Evolutionary conservation across 2,888 invertebrate species (phyloP).

Genomic region (Monopis laevigella): DNA sequence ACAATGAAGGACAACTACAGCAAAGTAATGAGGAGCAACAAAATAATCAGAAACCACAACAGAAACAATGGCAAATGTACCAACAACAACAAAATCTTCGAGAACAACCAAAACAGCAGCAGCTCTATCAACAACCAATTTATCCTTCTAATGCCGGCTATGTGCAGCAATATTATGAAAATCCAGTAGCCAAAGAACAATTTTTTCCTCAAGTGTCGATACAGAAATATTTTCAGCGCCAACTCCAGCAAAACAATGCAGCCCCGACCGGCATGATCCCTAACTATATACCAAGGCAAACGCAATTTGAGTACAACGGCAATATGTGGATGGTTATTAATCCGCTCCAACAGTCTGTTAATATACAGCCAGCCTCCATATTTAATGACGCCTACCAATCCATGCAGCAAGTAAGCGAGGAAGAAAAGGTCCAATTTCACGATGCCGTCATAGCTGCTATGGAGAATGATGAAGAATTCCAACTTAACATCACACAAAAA

Average conservation of each 20-base stretch:
- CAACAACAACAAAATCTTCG: too few relatives aligned
- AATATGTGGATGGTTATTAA: background rate
- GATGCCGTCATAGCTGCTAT: slow-evolving; percentile 26
- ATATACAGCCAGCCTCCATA: background rate
- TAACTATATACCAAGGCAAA: background rate
- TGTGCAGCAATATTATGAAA: too few relatives aligned
- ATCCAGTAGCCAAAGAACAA: too few relatives aligned
- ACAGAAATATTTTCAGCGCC: background rate
- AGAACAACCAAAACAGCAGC: too few relatives aligned
- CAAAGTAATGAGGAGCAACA: too few relatives aligned
- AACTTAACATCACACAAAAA: slow-evolving; percentile 38
- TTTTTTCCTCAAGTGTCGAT: background rate
- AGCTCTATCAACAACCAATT: too few relatives aligned
- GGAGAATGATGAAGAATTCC: slow-evolving; percentile 27
- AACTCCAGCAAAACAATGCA: slow-evolving; percentile 16
- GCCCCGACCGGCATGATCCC: slow-evolving; percentile 22
- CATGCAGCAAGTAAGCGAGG: slow-evolving; percentile 31
- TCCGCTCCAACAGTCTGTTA: background rate
- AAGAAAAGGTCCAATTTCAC: slow-evolving; percentile 30
- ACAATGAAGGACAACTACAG: background rate
- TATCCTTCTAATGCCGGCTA: too few relatives aligned
- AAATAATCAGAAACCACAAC: background rate
- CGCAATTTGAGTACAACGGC: background rate
- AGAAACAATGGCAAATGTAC: background rate
- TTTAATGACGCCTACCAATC: slow-evolving; percentile 35